Evolutionary conservation across 2,113 vertebrate species (phyloP).

Genomic region (Leiothrix lutea): DNA sequence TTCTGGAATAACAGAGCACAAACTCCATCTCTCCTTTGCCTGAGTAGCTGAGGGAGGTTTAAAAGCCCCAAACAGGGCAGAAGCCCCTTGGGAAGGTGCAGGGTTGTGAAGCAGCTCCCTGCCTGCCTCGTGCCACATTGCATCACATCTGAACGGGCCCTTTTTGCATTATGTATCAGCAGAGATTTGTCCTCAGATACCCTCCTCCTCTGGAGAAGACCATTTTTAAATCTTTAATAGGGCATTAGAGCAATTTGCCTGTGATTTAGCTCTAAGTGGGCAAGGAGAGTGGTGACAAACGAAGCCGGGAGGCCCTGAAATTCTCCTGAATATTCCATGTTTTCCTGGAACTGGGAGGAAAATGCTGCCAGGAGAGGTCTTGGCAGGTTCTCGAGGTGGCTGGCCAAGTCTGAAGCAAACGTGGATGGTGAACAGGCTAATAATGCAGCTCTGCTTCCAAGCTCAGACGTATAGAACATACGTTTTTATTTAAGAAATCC

Average conservation of each 20-base stretch:
- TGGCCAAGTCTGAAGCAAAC: slow-evolving; percentile 56
- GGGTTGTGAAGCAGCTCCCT: neutral
- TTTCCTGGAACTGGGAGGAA: slow-evolving; percentile 57
- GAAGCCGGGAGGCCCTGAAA: slow-evolving; percentile 29
- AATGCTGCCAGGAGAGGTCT: slow-evolving; percentile 52
- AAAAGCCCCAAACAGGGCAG: neutral
- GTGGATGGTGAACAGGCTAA: slow-evolving; percentile 15
- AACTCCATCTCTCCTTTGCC: neutral
- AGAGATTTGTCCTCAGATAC: slow-evolving; percentile 12
- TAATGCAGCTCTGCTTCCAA: neutral
- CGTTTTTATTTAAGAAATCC: slow-evolving; percentile 55
- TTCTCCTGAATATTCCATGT: slow-evolving; percentile 55
- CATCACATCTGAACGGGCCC: neutral
- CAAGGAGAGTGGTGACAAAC: slow-evolving; percentile 35
- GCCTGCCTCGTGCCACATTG: neutral
- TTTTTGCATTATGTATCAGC: slow-evolving; percentile 21
- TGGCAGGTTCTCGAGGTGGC: slow-evolving; percentile 56
- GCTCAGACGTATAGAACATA: neutral
- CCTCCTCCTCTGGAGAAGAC: slow-evolving; percentile 4
- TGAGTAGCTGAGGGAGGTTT: neutral
- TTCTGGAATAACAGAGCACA: neutral
- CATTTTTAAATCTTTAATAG: slow-evolving; percentile 40
- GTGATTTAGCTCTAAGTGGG: slow-evolving; percentile 54
- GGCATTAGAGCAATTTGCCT: slow-evolving; percentile 55
- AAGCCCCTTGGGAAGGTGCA: neutral